phyloP scores from a whole-genome alignment of 2,888 invertebrate species.

The Leptarthrus brevirostris region DNA sequence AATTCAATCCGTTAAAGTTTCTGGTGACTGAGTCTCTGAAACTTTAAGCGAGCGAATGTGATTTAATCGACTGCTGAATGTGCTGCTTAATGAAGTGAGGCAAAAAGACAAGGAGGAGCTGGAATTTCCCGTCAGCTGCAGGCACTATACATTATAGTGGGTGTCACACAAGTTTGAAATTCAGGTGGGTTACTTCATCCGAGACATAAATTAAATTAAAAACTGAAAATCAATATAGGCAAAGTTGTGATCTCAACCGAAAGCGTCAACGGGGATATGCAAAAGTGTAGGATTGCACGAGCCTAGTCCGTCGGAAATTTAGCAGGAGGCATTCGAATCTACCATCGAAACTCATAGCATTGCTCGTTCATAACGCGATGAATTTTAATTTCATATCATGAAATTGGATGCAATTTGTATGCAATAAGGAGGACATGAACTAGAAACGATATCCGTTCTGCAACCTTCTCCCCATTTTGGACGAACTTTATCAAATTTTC shows the following conservation, averaged over 20 bases:
- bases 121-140: not conserved
- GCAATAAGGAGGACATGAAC: slow-evolving; percentile 26
- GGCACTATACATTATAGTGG: not conserved
- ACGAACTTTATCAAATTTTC: slow-evolving; percentile 9
- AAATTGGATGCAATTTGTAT: slow-evolving; percentile 33
- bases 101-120: not conserved
- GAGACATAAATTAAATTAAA: slow-evolving; percentile 15
- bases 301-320: not conserved
- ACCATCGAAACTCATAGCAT: not conserved
- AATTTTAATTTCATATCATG: slow-evolving; percentile 39
- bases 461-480: not conserved
- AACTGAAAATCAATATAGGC: slow-evolving; percentile 21
- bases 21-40: not conserved
- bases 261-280: not conserved
- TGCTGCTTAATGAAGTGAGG: not conserved
- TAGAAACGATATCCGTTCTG: slow-evolving; percentile 13
- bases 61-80: not conserved
- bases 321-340: not conserved
- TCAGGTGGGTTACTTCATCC: slow-evolving; percentile 8
- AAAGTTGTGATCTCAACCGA: not conserved
- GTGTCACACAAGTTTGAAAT: not conserved
- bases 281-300: not conserved
- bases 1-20: not conserved
- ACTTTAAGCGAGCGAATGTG: not conserved
- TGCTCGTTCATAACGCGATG: slow-evolving; percentile 9